Evolutionary conservation across 2,888 invertebrate genomes (phyloP).

Genomic region (Pyrrhosoma nymphula): DNA sequence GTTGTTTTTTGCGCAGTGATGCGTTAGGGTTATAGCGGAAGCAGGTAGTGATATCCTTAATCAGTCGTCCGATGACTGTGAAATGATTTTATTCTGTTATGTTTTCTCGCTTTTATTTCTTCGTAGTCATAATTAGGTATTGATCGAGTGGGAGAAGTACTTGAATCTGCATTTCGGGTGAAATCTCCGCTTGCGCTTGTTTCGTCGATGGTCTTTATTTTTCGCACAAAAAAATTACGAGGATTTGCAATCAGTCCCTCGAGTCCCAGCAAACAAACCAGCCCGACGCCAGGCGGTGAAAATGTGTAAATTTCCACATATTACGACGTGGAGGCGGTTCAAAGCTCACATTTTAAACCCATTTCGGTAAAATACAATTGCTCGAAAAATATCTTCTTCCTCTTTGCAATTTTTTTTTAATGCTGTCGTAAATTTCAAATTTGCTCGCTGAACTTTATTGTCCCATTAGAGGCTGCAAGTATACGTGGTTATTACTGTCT

Average conservation of each 20-base stretch:
- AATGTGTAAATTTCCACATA: not conserved
- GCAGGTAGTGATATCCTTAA: no score
- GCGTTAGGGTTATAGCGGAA: no score
- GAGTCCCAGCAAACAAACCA: not conserved
- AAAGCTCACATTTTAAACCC: not conserved
- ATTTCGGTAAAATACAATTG: not conserved
- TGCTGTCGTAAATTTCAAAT: not conserved
- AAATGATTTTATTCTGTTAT: no score
- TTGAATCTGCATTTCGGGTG: no score
- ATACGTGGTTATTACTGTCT: not conserved
- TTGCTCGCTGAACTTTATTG: slow-evolving; percentile 3
- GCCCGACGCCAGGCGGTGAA: not conserved
- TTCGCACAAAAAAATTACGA: not conserved
- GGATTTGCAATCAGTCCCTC: not conserved
- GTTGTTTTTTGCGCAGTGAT: no score
- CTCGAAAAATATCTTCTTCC: not conserved
- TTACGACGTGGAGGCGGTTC: not conserved
- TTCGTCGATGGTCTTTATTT: not conserved
- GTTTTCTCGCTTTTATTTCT: no score
- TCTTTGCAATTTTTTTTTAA: not conserved
- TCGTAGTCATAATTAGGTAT: no score
- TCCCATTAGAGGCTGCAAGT: not conserved
- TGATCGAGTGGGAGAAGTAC: no score
- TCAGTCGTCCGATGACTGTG: no score
- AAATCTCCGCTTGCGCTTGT: not conserved